Percentiles rank a stretch among this genome's conserved stretches.
These are phyloP conservation scores for Chiropotes sagulatus DNA, from an alignment of 2,797 vertebrate genomes.

Conservation along the genomic window DNA sequence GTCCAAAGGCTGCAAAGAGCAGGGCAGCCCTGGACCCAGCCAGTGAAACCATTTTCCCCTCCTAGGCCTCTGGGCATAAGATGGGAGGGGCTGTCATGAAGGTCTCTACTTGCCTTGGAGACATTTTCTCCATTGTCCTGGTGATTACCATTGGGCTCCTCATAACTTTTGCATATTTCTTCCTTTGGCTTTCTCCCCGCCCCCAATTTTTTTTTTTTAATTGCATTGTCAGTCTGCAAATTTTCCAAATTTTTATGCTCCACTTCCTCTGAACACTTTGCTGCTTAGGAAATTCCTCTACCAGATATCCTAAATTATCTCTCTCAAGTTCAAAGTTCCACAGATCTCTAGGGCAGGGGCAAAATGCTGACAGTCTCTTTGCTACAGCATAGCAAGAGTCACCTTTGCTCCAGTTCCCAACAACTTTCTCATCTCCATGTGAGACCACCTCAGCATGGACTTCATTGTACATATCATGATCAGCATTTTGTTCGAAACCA, in stretches of 20 bases:
- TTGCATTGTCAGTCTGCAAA: background rate
- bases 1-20: background rate
- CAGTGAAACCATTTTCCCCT: background rate
- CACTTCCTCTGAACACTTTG: background rate
- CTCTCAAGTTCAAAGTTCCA: background rate
- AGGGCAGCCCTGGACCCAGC: background rate
- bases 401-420: background rate
- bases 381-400: background rate
- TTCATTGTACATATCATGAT: background rate
- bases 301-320: background rate
- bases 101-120: background rate
- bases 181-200: background rate
- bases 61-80: background rate
- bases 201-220: too few species aligned
- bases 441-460: background rate
- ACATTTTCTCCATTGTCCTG: background rate
- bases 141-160: background rate
- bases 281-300: background rate
- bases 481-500: background rate
- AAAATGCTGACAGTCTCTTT: background rate
- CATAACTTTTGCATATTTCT: background rate
- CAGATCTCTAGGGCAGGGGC: background rate
- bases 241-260: background rate
- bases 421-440: background rate
- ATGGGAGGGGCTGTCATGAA: background rate